These are phyloP conservation scores for Serinus canaria DNA, from an alignment of 2,113 vertebrate genomes.

Conservation along the genomic window DNA sequence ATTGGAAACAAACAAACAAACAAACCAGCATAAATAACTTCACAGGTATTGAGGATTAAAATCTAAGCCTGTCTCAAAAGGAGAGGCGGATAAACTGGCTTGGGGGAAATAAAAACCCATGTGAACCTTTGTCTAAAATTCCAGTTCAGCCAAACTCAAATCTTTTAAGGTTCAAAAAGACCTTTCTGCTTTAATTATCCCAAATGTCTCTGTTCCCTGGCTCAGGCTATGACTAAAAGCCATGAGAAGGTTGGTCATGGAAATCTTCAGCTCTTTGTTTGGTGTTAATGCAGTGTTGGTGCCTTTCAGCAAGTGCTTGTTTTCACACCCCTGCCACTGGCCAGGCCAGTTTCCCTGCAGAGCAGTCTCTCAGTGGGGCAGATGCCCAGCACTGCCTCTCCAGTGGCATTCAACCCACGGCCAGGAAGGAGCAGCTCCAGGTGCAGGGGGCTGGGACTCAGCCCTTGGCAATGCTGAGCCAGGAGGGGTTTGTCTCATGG, in stretches of 20 bases:
- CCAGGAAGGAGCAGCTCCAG: not conserved
- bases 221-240: conserved; percentile 41
- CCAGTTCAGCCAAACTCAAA: conserved; percentile 38
- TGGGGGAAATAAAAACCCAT: conserved; percentile 19
- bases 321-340: not conserved
- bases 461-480: not conserved
- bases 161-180: conserved; percentile 56
- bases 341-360: not conserved
- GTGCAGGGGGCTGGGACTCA: not conserved
- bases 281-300: not conserved
- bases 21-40: conserved; percentile 31
- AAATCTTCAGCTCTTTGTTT: not conserved
- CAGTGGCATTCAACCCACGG: not conserved
- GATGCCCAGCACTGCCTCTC: fast-evolving
- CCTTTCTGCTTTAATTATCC: conserved; percentile 47
- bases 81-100: conserved; percentile 23
- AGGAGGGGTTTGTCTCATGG: not conserved
- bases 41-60: conserved; percentile 52
- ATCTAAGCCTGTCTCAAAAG: conserved; percentile 42
- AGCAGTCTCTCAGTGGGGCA: not conserved
- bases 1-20: conserved; percentile 63
- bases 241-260: conserved; percentile 34
- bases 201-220: not conserved
- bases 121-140: conserved; percentile 56
- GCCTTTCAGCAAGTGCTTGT: not conserved